These are phyloP conservation scores for Slavum lentiscoides DNA, from an alignment of 2,888 invertebrate species.

Conservation along the genomic window DNA sequence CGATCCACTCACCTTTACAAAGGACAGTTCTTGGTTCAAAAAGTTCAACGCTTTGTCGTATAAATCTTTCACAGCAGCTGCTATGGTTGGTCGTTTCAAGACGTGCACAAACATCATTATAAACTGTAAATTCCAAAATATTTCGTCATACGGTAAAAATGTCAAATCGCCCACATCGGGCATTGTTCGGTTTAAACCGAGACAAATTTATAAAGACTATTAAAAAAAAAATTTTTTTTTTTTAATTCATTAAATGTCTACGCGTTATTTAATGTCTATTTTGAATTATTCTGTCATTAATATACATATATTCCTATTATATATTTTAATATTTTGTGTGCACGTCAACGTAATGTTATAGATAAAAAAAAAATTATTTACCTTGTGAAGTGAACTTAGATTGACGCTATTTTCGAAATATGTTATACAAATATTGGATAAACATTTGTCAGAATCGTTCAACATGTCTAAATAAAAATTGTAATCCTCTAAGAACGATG, in stretches of 20 bases:
- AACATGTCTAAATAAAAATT: constrained; percentile 1
- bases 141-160: not conserved
- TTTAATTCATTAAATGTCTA: too few relatives aligned
- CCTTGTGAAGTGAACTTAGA: constrained; percentile 30
- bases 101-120: constrained; percentile 24
- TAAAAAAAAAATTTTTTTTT: too few relatives aligned
- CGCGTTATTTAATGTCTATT: too few relatives aligned
- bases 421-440: constrained; percentile 3
- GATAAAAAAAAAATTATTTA: not conserved
- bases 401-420: constrained; percentile 26
- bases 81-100: constrained; percentile 14
- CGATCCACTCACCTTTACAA: not conserved
- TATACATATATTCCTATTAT: too few relatives aligned
- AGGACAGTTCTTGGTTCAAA: not conserved
- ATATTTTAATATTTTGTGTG: too few relatives aligned
- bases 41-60: constrained; percentile 5
- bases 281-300: too few relatives aligned
- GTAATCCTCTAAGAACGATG: constrained; percentile 24
- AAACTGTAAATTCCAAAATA: constrained; percentile 16
- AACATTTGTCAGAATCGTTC: constrained; percentile 23
- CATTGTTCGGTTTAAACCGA: too few relatives aligned
- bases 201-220: too few relatives aligned
- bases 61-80: not conserved
- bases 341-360: not conserved
- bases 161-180: not conserved